These are phyloP conservation scores for Geotrypetes seraphini DNA, from an alignment of 2,797 vertebrate genomes.

Conservation along the genomic window DNA sequence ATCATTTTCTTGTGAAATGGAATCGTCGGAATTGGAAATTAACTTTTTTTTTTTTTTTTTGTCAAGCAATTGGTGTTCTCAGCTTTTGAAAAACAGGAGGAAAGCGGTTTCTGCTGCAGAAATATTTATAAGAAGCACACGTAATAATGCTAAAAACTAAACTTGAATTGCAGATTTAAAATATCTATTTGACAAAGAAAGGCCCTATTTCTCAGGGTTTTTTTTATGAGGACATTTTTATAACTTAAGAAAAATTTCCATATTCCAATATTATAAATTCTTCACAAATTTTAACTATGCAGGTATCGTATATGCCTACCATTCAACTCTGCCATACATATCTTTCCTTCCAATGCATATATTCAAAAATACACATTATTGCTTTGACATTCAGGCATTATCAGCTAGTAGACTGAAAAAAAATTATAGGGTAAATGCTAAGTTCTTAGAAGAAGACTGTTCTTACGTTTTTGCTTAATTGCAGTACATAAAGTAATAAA, in stretches of 20 bases:
- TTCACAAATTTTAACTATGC: too few relatives aligned
- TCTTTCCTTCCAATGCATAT: too few relatives aligned
- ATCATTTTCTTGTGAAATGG: conserved; percentile 23
- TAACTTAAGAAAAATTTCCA: conserved; percentile 33
- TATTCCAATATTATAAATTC: too few relatives aligned
- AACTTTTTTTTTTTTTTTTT: conserved; percentile 18
- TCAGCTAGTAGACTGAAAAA: too few relatives aligned
- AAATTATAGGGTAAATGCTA: too few relatives aligned
- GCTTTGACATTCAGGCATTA: too few relatives aligned
- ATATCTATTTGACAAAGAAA: conserved; percentile 26
- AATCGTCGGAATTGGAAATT: conserved; percentile 17
- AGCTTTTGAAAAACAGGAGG: conserved; percentile 22
- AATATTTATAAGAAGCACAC: conserved; percentile 31
- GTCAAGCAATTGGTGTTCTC: conserved; percentile 15
- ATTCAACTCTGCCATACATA: too few relatives aligned
- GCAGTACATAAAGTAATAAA: too few relatives aligned
- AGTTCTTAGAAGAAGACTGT: too few relatives aligned
- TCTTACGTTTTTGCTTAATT: too few relatives aligned
- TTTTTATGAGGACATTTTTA: conserved; percentile 28
- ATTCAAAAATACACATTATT: too few relatives aligned
- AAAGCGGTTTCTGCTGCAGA: conserved; percentile 26
- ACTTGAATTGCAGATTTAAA: conserved; percentile 33
- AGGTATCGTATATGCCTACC: too few relatives aligned
- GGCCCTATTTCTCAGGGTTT: conserved; percentile 24
- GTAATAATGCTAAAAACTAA: conserved; percentile 23